phyloP scores from a whole-genome alignment of 2,113 vertebrate genomes.

The Myrmecobius fasciatus region DNA sequence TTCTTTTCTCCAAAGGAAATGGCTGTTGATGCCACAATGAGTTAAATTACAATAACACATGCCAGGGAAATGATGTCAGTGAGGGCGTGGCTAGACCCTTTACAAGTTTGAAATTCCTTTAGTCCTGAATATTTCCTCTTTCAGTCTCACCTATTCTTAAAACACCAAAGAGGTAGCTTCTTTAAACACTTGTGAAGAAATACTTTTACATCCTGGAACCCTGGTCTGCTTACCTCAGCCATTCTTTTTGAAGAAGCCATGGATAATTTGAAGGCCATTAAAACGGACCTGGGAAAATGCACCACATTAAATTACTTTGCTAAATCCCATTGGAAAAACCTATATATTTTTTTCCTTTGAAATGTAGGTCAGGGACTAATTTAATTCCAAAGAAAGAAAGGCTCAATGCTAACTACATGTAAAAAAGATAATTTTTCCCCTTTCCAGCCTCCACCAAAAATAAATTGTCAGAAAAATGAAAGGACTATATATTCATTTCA shows the following conservation, averaged over 20 bases:
- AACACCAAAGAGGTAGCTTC: slow-evolving; percentile 5
- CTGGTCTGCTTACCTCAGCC: slow-evolving; percentile 27
- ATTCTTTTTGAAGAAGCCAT: slow-evolving; percentile 35
- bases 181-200: neutral
- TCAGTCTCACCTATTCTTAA: slow-evolving; percentile 46
- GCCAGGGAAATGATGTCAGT: slow-evolving; percentile 71
- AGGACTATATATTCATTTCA: neutral
- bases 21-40: slow-evolving; percentile 58
- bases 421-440: slow-evolving; percentile 4
- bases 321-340: slow-evolving; percentile 42
- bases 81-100: slow-evolving; percentile 60
- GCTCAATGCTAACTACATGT: slow-evolving; percentile 5
- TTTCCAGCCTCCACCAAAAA: neutral
- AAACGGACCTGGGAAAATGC: neutral
- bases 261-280: slow-evolving; percentile 28
- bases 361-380: slow-evolving; percentile 14
- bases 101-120: slow-evolving; percentile 65
- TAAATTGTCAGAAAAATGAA: neutral
- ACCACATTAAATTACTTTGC: slow-evolving; percentile 43
- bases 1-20: slow-evolving; percentile 65
- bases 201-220: slow-evolving; percentile 5
- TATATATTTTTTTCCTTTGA: slow-evolving; percentile 4
- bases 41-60: slow-evolving; percentile 74
- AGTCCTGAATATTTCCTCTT: slow-evolving; percentile 58
- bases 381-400: slow-evolving; percentile 38